These are phyloP conservation scores for Lemur catta DNA, from an alignment of 2,797 vertebrate species.

Conservation along the genomic window DNA sequence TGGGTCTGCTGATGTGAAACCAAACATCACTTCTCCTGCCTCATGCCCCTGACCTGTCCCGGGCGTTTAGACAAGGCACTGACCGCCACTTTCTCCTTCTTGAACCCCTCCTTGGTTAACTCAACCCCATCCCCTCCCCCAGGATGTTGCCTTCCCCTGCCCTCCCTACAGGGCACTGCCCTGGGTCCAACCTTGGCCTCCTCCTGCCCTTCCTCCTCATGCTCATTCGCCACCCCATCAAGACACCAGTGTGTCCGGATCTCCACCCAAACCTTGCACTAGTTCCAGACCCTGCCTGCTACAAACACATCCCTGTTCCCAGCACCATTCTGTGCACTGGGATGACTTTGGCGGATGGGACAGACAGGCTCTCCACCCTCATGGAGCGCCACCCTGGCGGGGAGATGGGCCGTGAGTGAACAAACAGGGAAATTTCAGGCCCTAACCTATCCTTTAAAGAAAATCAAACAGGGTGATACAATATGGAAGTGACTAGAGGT, in stretches of 20 bases:
- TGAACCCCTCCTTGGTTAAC: neutral
- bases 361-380: neutral
- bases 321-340: fast-evolving
- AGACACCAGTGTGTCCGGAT: neutral
- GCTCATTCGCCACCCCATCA: neutral
- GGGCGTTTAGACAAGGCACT: neutral
- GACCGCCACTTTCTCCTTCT: neutral
- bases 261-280: neutral
- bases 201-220: neutral
- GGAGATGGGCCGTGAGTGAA: neutral
- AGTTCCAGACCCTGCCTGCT: neutral
- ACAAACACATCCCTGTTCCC: neutral
- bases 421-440: neutral
- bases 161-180: neutral
- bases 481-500: neutral
- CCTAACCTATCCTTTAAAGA: neutral
- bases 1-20: neutral
- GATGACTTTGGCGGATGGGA: neutral
- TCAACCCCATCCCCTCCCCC: neutral
- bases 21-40: neutral
- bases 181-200: neutral
- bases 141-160: neutral
- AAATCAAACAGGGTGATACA: neutral
- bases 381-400: neutral
- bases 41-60: neutral